Base-by-base conservation (phyloP, 1,140 invertebrate species). In the Physella acuta region DNA sequence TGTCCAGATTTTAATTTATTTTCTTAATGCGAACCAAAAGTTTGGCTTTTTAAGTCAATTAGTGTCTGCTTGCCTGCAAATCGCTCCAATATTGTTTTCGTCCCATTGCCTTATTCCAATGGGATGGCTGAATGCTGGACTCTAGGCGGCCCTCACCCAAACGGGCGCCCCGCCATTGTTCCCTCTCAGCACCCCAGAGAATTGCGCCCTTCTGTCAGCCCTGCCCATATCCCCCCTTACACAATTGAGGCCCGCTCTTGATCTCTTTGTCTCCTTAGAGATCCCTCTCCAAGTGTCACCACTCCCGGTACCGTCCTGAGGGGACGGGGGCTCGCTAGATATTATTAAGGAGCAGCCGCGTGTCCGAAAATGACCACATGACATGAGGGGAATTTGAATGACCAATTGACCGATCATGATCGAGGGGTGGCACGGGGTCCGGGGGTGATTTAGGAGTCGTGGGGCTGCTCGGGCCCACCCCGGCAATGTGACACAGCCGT, bases 331-430 rank as follows among this genome's bases (percentile, higher is more conserved):
- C 34, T 61, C 36, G 31, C 36, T 14, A 20, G 59, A 61, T 61
- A 60, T 60, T 20, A 60, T 60, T 60, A 33, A n/a, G 58, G n/a
- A 36, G 24, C 34, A 39, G 34, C 20, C 34, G 20, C 39, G 20
- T 61, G 33, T 26, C 59, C 59, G 37, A 34, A 61, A 8, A 39
- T 61, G 59, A 44, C 36, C 58, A 60, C 33, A 33, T 60, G 58
- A 33, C 58, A 60, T 60, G 34, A 39, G 59, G 37, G 37, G 37
- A 61, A 44, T 39, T 61, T 4, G 31, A 61, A 61, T 61, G 59
- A 61, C 59, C 59, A 61, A 61, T 61, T 61, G 59, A 61, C 59
- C 59, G 59, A 36, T 44, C 8, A 4, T 11, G 36, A 61, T n/a
- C n/a, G n/a, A n/a, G n/a, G n/a, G n/a, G n/a, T n/a, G n/a, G n/a